Evolutionary conservation across 2,113 vertebrate genomes (phyloP).

Genomic region (Sakesphorus luctuosus): DNA sequence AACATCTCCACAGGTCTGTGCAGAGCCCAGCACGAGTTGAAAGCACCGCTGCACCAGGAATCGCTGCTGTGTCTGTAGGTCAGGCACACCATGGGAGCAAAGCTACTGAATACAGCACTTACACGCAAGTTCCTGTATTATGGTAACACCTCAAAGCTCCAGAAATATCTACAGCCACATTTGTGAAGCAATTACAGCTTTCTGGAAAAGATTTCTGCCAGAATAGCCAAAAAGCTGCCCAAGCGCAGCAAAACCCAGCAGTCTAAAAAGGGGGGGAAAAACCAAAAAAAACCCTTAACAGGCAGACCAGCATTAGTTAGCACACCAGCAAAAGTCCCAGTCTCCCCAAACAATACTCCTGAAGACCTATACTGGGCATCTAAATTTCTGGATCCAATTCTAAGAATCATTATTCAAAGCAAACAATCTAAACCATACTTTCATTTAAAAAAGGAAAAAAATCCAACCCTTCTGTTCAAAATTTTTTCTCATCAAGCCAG

Average conservation of each 20-base stretch:
- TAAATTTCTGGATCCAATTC: background rate
- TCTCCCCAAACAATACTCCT: background rate
- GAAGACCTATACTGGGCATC: background rate
- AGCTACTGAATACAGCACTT: background rate
- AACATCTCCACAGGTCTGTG: background rate
- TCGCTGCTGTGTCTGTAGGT: background rate
- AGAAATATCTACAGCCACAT: background rate
- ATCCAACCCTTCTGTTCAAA: background rate
- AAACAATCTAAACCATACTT: background rate
- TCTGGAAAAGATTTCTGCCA: background rate
- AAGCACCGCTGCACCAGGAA: background rate
- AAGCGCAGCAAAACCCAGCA: background rate
- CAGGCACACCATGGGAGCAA: background rate
- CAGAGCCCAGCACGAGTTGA: background rate
- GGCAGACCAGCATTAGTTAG: background rate
- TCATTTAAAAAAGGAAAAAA: background rate
- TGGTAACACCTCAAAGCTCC: background rate
- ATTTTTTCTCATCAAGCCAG: background rate
- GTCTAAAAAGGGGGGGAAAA: fast-evolving
- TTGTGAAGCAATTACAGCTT: background rate
- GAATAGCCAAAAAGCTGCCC: background rate
- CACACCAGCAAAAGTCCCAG: background rate
- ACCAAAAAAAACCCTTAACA: background rate
- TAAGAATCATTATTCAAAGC: background rate
- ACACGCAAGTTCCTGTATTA: fast-evolving